These are phyloP conservation scores for Cheilosia grossa DNA, from an alignment of 2,888 invertebrate species.

Conservation along the genomic window DNA sequence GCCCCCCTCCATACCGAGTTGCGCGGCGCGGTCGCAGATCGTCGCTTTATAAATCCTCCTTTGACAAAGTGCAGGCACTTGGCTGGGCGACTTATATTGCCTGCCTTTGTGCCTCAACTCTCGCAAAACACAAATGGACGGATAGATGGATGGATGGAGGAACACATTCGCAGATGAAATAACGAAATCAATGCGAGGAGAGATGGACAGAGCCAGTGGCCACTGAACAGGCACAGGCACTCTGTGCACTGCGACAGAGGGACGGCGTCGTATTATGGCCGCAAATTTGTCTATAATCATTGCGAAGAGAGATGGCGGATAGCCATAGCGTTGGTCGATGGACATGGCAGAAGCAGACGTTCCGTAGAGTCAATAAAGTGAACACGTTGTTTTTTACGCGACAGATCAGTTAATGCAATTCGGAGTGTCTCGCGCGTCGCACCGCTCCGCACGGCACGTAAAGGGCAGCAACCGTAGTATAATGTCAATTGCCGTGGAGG, in stretches of 20 bases:
- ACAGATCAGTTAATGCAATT: constrained; percentile 75
- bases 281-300: constrained; percentile 75
- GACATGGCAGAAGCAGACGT: constrained; percentile 57
- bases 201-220: not conserved
- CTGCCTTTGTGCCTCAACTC: constrained; percentile 69
- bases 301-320: constrained; percentile 70
- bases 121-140: constrained; percentile 65
- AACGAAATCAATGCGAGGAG: constrained; percentile 66
- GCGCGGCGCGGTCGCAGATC: constrained; percentile 30
- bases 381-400: constrained; percentile 74
- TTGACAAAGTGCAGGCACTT: constrained; percentile 75
- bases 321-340: constrained; percentile 26
- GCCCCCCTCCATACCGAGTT: not conserved
- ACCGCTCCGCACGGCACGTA: constrained; percentile 21
- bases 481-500: constrained; percentile 72
- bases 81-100: constrained; percentile 73
- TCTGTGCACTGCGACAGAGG: constrained; percentile 5
- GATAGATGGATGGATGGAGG: constrained; percentile 71
- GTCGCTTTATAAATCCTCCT: constrained; percentile 73
- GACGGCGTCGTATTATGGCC: constrained; percentile 65
- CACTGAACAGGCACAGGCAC: not conserved
- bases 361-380: constrained; percentile 72
- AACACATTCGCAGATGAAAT: constrained; percentile 69
- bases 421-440: constrained; percentile 64
- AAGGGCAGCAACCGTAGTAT: constrained; percentile 58